phyloP scores from a whole-genome alignment of 2,888 invertebrate species.

The Habroteleia sp. region DNA sequence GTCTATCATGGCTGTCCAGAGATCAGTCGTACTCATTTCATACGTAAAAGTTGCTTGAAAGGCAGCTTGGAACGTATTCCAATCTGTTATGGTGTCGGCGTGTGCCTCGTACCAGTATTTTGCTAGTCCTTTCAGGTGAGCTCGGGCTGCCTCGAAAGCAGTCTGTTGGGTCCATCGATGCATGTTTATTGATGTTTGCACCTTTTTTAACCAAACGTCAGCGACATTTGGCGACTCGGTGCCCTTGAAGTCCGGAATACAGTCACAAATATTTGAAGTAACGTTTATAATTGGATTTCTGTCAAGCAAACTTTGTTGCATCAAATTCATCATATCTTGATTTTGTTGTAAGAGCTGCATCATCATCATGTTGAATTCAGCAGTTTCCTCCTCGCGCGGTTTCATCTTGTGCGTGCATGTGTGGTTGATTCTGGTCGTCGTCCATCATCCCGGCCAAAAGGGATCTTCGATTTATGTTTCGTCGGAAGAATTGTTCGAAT shows the following conservation, averaged over 20 bases:
- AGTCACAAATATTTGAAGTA: neutral
- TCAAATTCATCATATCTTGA: neutral
- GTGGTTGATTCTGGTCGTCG: no score
- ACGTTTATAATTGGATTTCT: neutral
- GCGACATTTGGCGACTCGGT: neutral
- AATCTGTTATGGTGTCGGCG: neutral
- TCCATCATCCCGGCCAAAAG: no score
- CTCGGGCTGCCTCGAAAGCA: slow-evolving; percentile 2
- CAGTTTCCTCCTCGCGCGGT: no score
- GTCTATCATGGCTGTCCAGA: slow-evolving; percentile 12
- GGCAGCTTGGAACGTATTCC: neutral
- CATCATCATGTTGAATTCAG: no score
- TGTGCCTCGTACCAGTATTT: neutral
- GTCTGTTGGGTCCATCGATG: neutral
- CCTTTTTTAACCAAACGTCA: neutral
- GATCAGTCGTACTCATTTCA: neutral
- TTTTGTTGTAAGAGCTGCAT: neutral
- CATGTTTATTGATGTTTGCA: neutral
- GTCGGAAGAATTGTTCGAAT: no score
- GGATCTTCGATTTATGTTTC: no score
- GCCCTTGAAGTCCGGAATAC: neutral
- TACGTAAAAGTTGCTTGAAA: slow-evolving; percentile 9
- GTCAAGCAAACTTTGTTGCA: neutral
- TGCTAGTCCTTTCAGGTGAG: neutral
- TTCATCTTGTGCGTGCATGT: no score